Base-by-base conservation (phyloP, 2,888 invertebrate genomes). In the Cylindroiulus punctatus region DNA sequence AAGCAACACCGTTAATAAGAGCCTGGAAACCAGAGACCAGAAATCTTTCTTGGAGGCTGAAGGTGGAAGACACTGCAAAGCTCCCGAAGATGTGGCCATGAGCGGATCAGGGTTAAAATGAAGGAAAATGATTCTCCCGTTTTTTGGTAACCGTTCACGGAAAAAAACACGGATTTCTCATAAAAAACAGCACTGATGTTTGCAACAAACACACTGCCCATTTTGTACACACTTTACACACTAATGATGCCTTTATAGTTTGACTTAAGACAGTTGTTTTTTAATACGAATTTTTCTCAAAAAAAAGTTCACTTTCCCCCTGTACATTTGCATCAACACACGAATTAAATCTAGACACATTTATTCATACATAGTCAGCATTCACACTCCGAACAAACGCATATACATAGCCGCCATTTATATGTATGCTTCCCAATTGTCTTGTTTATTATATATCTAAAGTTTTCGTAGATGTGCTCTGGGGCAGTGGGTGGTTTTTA, bases 321-420 rank as follows among this genome's bases (percentile, higher is more conserved):
- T 76, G 76, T 76, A 76, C 76, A 76, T 76, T 76, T 26, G 76
- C 76, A 76, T 76, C 76, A 30, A 30, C 76, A 76, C 26, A 30
- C 30, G 65, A 76, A 30, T 76, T 76, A 26, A 26, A 76, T 76
- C 76, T 12, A 76, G 26, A 76, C 65, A 26, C 76, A 76, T 76
- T 76, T 76, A 83, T 40, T n/a, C 83, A 83, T 83, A 83, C 83
- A 83, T 83, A 83, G 40, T 22, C 83, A 83, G 26, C 44, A 83
- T 42, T 83, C 40, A 83, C 44, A 40, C 40, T 83, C 44, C 40
- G n/a, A 83, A 40, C 83, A 83, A 36, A 83, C 83, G 83, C 83
- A 83, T 83, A 83, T 83, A 83, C 83, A 83, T 83, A 83, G 83
- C 83, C 83, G 83, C 83, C 83, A 83, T 36, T 40, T 83, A 83